Conservation (phyloP, 2,888 invertebrate species). For the Baccha elongata region DNA sequence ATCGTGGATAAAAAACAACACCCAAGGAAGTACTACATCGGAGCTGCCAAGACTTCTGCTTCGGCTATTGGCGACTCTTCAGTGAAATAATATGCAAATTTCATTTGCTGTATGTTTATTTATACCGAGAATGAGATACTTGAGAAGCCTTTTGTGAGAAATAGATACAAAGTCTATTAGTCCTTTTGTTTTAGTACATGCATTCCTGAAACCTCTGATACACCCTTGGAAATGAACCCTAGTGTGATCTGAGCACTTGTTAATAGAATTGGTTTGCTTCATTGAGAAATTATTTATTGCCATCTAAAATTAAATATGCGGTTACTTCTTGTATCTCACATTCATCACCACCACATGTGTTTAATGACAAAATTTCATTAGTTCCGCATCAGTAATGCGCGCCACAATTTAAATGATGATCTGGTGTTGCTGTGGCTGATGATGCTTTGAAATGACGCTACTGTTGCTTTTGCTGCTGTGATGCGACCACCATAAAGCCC, state of each 20-base stretch:
- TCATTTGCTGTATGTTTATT: conserved; percentile 1
- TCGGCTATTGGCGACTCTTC: conserved; percentile 44
- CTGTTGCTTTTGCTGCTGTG: conserved; percentile 40
- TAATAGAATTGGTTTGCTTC: conserved; percentile 52
- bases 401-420: conserved; percentile 71
- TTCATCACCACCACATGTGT: conserved; percentile 64
- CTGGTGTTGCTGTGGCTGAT: conserved; percentile 55
- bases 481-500: conserved; percentile 68
- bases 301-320: conserved; percentile 69
- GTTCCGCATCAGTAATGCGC: conserved; percentile 73
- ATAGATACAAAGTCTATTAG: conserved; percentile 50
- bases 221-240: conserved; percentile 19
- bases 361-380: conserved; percentile 74
- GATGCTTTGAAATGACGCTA: conserved; percentile 47
- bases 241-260: conserved; percentile 46
- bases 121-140: neutral
- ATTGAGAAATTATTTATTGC: conserved; percentile 71
- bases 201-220: neutral
- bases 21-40: neutral
- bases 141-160: conserved; percentile 1
- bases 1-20: conserved; percentile 36
- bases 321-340: conserved; percentile 48
- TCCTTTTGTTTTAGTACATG: conserved; percentile 6
- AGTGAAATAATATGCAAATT: conserved; percentile 61
- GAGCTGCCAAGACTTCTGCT: conserved; percentile 38